Base-by-base conservation (phyloP, 2,888 invertebrate species). In the Myathropa florea region DNA sequence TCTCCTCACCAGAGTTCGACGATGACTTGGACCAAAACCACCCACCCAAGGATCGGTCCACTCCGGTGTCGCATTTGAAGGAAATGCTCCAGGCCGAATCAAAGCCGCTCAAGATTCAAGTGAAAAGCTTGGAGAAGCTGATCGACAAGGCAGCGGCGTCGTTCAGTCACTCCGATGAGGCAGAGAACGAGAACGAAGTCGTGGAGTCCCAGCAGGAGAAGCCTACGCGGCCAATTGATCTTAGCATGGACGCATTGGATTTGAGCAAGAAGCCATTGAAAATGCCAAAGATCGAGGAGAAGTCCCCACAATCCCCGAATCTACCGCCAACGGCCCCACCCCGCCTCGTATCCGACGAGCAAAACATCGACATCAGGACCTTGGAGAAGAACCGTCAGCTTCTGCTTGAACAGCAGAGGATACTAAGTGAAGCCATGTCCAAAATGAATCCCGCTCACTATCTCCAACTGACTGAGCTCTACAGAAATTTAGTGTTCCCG, bases 241-340 rank as follows among this genome's bases (percentile, higher is more conserved):
- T 96, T 28, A 95, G 95, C 75, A 96, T 96, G 93, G 96, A 96
- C 91, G 97, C 96, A 4, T 93, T 97, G 61, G 97, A 97, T 93
- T 94, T 97, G 87, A 97, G 97, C 91, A 96, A 96, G 91, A 97
- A 97, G 92, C 95, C 94, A 0, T 79, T 89, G 2, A 88, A 87
- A 67, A 18, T 21, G 0, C 67, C 89, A 1, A 90, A 90, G 80
- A 4, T 75, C 1, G 33, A 89, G 1, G 90, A 90, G 68, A 81
- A 83, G n/a, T 23, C 61, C 46, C 23, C 26, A 2, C 71, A 78
- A 71, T 63, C 83, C 30, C 75, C 78, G 0, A 3, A 57, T 3
- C 60, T 55, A 2, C n/a, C 70, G 14, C 71, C 21, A 10, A 2
- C 63, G 10, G 24, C 65, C 28, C 9, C 53, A n/a, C 12, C 30